Evolutionary conservation across 2,113 vertebrate genomes (phyloP), one percentile per base, ranked within the genome.

Genomic region (Ctenodactylus gundi): DNA sequence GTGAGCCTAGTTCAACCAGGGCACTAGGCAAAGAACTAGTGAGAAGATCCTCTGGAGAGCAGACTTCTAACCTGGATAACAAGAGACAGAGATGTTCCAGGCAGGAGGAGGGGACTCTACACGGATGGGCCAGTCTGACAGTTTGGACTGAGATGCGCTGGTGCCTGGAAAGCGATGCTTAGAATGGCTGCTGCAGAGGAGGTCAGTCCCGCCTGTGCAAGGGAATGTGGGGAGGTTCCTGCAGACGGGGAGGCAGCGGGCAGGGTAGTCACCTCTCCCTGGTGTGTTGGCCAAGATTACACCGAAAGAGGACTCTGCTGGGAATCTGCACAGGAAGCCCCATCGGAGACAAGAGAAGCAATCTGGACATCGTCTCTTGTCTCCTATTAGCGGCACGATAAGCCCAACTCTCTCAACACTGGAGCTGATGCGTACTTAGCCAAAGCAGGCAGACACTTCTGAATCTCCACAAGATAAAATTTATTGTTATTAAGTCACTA

Each of bases 131-230:
- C 20, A 23, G 18, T 44, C 64, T n/a, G n/a, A n/a, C n/a, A n/a
- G n/a, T n/a, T n/a, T n/a, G n/a, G 21, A 49, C 25, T 1, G 58
- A 53, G 44, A 72, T 4, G 51, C 46, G 20, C 36, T 51, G 17
- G 7, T 13, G 70, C 14, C 41, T 1, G 6, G n/a, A 36, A 7
- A 18, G 55, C 21, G n/a, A 60, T 39, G 46, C 44, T 29, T 29
- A 21, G 27, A 29, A 23, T 5, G 3, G 23, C 4, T 20, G 31
- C 17, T 36, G 51, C 31, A 51, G 39, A n/a, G 36, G 29, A n/a
- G 21, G 15, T 60, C 14, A 1, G 36, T 0, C 4, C 7, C 3
- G 10, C 46, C 60, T 20, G 0, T 5, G 4, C 17, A 23, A 7
- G n/a, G 14, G 36, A 80, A 57, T 7, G 27, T 1, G 1, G 64